phyloP scores from a whole-genome alignment of 2,888 invertebrate genomes.

The Thecophora atra region DNA sequence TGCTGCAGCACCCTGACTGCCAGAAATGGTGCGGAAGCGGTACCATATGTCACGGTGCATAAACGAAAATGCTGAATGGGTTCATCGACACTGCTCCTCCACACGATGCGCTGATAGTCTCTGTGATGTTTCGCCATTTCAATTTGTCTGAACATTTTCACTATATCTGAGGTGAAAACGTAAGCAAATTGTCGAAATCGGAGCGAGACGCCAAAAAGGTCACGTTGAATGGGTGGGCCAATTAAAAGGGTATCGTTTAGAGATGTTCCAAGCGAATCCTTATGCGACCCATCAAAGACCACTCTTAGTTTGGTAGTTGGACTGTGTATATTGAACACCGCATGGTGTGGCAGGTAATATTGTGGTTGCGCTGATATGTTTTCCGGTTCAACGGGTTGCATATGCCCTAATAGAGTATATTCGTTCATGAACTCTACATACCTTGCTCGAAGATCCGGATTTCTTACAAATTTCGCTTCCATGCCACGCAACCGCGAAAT shows the following conservation, averaged over 20 bases:
- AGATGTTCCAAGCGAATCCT: not conserved
- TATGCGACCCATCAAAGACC: not conserved
- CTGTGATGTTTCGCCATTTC: not conserved
- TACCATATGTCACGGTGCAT: not conserved
- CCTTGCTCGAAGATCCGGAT: too few relatives aligned
- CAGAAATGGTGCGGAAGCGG: slow-evolving; percentile 1
- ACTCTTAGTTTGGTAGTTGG: not conserved
- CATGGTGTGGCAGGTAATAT: not conserved
- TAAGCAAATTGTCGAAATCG: not conserved
- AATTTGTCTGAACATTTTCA: slow-evolving; percentile 3
- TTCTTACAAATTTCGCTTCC: too few relatives aligned
- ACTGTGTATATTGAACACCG: too few relatives aligned
- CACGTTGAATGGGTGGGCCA: not conserved
- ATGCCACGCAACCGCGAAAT: too few relatives aligned
- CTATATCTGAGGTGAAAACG: not conserved
- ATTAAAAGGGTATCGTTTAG: too few relatives aligned
- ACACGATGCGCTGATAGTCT: not conserved
- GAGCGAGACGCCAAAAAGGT: not conserved
- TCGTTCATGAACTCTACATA: too few relatives aligned
- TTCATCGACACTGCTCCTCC: not conserved
- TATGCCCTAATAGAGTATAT: too few relatives aligned
- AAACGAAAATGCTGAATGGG: not conserved
- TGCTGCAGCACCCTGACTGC: slow-evolving; percentile 35
- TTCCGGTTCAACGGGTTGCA: too few relatives aligned
- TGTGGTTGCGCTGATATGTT: too few relatives aligned